A percentile compares a stretch with the other conserved stretches of the same genome.
phyloP scores from a whole-genome alignment of 23 tunicate genomes.

The Halocynthia aurantium region DNA sequence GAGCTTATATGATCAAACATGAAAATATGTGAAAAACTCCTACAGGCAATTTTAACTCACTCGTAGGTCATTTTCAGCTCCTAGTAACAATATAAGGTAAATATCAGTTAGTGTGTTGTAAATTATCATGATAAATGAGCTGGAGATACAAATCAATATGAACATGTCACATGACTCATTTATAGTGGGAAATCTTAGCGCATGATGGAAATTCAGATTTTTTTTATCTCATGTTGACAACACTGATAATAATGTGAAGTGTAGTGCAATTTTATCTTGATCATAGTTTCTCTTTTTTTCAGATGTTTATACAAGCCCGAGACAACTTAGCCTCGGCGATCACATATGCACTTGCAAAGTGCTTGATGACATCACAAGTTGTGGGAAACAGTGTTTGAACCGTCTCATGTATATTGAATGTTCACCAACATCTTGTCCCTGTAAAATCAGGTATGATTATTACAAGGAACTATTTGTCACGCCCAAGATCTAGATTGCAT shows the following conservation, averaged over 20 bases:
- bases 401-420: conserved; percentile 53
- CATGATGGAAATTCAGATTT: too few relatives aligned
- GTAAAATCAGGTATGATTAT: conserved; percentile 41
- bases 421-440: conserved; percentile 51
- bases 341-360: conserved; percentile 40
- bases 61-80: too few relatives aligned
- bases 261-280: neutral
- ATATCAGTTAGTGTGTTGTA: too few relatives aligned
- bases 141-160: too few relatives aligned
- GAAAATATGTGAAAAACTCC: too few relatives aligned
- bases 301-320: conserved; percentile 39
- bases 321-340: conserved; percentile 15
- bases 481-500: neutral
- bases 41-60: too few relatives aligned
- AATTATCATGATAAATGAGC: too few relatives aligned
- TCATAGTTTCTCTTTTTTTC: neutral
- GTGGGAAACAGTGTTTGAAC: conserved; percentile 57
- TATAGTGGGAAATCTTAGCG: too few relatives aligned
- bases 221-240: too few relatives aligned
- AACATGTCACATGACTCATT: too few relatives aligned
- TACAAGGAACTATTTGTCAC: neutral
- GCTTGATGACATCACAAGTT: conserved; percentile 7
- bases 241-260: neutral
- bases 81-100: too few relatives aligned
- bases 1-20: neutral